phyloP scores from a whole-genome alignment of 2,888 invertebrate species.

The Troilus luridus region DNA sequence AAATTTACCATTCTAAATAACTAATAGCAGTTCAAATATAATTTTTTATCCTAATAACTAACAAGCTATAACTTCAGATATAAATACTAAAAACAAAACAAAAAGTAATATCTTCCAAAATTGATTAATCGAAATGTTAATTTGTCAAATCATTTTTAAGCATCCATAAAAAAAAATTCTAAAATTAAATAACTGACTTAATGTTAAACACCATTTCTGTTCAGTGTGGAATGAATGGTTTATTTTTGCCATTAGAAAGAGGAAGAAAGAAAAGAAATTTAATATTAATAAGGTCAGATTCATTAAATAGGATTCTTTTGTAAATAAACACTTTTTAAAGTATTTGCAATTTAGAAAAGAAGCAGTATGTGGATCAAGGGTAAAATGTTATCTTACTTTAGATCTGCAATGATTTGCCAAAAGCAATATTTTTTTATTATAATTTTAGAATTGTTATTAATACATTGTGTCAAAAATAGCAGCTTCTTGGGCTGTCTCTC shows the following conservation, averaged over 20 bases:
- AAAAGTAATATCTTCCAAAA: too few species aligned
- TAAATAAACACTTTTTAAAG: background rate
- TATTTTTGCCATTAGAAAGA: background rate
- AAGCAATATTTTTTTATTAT: background rate
- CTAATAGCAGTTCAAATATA: too few species aligned
- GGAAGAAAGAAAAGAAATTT: background rate
- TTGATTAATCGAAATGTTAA: too few species aligned
- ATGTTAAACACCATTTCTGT: background rate
- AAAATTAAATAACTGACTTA: background rate
- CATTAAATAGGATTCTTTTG: background rate
- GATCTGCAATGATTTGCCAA: background rate
- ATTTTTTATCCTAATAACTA: too few species aligned
- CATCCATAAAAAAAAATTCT: too few species aligned
- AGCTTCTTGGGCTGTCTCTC: background rate
- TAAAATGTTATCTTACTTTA: slow-evolving; percentile 21
- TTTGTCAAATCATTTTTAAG: too few species aligned
- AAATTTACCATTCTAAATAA: too few species aligned
- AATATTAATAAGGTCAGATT: background rate
- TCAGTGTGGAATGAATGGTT: background rate
- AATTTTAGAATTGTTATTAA: slow-evolving; percentile 18
- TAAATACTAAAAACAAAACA: too few species aligned
- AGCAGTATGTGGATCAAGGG: background rate
- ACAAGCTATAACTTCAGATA: too few species aligned
- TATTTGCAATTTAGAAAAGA: background rate
- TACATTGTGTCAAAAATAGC: background rate